Base-by-base conservation (phyloP, 2,888 invertebrate species). In the Pristionchus arcanus region DNA sequence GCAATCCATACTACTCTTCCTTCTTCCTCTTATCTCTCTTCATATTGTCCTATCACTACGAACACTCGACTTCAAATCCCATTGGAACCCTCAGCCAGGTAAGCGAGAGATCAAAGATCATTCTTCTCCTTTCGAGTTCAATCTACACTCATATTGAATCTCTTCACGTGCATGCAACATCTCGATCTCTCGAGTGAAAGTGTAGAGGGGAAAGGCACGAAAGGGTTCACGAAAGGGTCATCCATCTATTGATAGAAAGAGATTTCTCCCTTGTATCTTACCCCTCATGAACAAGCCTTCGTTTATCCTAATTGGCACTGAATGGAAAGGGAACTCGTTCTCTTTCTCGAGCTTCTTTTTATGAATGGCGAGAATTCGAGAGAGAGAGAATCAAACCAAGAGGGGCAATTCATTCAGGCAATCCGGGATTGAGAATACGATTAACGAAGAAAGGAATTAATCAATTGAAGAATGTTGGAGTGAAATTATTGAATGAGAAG, bases 391-490 rank as follows among this genome's bases (percentile, higher is more conserved):
- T 42, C 34, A 42, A 49, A 42, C 42, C n/a, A 34, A 34, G 81
- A 7, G 49, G n/a, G 42, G 28, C 42, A 81, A 25, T 42, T 28
- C 84, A 84, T 55, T 91, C 63, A 94, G 94, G 94, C 2, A 92
- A 93, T 89, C 94, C 95, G 0, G 95, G 94, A 19, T 91, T 95
- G 15, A 92, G 93, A 86, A 92, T 94, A 37, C 93, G 95, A n/a
- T 87, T 95, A 53, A 95, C 94, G 0, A 93, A 93, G 74, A 94
- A 94, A 87, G 95, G 95, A 25, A 93, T 94, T n/a, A 94, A 94
- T 90, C 94, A 94, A 84, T 90, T 94, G 42, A 94, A 94, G 87
- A 91, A 92, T 37, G 93, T 94, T 2, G 94, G 93, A 59, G 94
- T 94, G 11, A 92, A 94, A 71, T 90, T 94, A 31, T 91, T 94